Base-by-base conservation (phyloP, 2,888 invertebrate genomes). In the Fragum whitleyi region DNA sequence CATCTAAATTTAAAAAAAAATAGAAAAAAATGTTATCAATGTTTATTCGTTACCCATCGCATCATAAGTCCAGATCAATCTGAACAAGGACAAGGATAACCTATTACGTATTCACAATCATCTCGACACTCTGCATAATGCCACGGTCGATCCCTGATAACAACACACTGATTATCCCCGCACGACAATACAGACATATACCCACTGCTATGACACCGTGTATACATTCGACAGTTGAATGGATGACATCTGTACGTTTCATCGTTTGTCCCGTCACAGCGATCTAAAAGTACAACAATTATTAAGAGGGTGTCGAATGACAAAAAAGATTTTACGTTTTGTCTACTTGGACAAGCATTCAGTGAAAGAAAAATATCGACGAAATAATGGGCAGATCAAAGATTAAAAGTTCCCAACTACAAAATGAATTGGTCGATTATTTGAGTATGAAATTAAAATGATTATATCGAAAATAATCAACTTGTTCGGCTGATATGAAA, bases 191-290 rank as follows among this genome's bases (percentile, higher is more conserved):
- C 61, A n/a, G 28, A 61, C 61, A 61, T 3, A 19, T 32, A 61
- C 3, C 61, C 61, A 19, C 61, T 32, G 19, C 32, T 19, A 32
- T 61, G 61, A 61, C 61, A 61, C 7, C 61, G 61, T 29, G 32
- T 61, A 32, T 32, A 61, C 61, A 61, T 3, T 21, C 19, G 6
- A 6, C 32, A n/a, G 61, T 61, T 32, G n/a, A 32, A 61, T 1
- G 61, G 61, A 32, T 61, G 61, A 26, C 61, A 61, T 28, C 26
- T 19, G 19, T 32, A 61, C 1, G 28, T 61, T 6, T 61, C 61
- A 32, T 61, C 61, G 19, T 61, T 61, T 26, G 32, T 32, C 61
- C 32, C 61, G 26, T 61, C 32, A 61, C 61, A 61, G n/a, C 32
- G 61, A 32, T 61, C 61, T 61, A 32, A 61, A 61, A 61, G 6